Conservation (phyloP, 2,113 vertebrate species). For the Sebastes schlegelii region DNA sequence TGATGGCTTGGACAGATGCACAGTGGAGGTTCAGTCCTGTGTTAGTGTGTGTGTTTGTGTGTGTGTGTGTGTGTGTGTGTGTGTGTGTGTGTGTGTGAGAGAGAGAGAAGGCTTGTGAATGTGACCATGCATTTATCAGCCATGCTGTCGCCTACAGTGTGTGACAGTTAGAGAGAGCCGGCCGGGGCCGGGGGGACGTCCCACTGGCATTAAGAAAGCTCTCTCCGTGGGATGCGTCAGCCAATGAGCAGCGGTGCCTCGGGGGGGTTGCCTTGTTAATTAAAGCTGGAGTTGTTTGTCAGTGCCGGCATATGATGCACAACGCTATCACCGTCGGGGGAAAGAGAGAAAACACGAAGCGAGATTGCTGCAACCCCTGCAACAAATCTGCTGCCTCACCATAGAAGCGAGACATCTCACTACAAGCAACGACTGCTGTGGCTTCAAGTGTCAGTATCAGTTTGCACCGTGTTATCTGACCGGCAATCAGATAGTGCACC, state of each 20-base stretch:
- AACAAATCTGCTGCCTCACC: constrained; percentile 74
- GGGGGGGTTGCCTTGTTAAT: constrained; percentile 74
- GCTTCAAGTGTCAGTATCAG: constrained; percentile 46
- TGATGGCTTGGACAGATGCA: constrained; percentile 62
- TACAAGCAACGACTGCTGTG: constrained; percentile 31
- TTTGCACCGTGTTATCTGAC: constrained; percentile 45
- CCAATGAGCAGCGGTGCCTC: constrained; percentile 65
- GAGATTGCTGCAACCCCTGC: constrained; percentile 65
- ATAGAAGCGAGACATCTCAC: constrained; percentile 57
- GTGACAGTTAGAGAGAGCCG: constrained; percentile 66
- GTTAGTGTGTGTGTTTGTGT: constrained; percentile 17
- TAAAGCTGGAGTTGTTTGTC: constrained; percentile 78
- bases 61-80: constrained; percentile 1
- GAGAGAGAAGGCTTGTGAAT: constrained; percentile 36
- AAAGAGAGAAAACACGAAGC: constrained; percentile 61
- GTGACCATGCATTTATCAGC: constrained; percentile 66
- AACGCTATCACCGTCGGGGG: constrained; percentile 58
- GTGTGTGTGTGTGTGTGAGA: not conserved
- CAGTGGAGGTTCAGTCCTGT: constrained; percentile 28
- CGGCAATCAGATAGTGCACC: constrained; percentile 14
- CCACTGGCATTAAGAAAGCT: constrained; percentile 75
- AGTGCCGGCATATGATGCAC: constrained; percentile 69
- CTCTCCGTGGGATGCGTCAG: constrained; percentile 66
- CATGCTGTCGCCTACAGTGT: constrained; percentile 52
- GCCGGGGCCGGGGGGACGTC: constrained; percentile 55